Evolutionary conservation across 2,888 invertebrate genomes (phyloP), one percentile per base, ranked within the genome.

Genomic region (Leptogaster cylindrica): DNA sequence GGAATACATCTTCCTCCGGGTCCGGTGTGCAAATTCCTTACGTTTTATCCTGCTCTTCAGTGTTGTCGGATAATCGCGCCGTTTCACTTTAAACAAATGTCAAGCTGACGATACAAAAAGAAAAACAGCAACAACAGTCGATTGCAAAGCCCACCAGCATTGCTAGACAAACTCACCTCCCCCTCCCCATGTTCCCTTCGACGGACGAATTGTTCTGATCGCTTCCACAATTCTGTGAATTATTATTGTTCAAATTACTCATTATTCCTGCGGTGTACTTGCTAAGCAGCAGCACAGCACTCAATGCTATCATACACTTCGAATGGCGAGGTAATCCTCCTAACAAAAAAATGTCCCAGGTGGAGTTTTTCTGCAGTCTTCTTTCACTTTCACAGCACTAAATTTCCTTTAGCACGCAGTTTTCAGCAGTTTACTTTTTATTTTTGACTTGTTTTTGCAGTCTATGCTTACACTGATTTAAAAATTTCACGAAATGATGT

Each of bases 291-390:
- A n/a, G n/a, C n/a, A n/a, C n/a, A 72, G 79, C 78, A 74, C 78
- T 80, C 77, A 80, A 74, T 72, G 80, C 77, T 78, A 80, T 77
- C 80, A 80, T 79, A 76, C 78, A 79, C 75, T 70, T 36, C 6
- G 6, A 23, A n/a, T n/a, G n/a, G n/a, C n/a, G n/a, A n/a, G n/a
- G n/a, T n/a, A n/a, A n/a, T n/a, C n/a, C n/a, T n/a, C n/a, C n/a
- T n/a, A n/a, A n/a, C n/a, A n/a, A n/a, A n/a, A n/a, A n/a, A n/a
- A n/a, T n/a, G n/a, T n/a, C n/a, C n/a, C n/a, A n/a, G n/a, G n/a
- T n/a, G n/a, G n/a, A n/a, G n/a, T n/a, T n/a, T n/a, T n/a, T n/a
- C n/a, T n/a, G n/a, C n/a, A n/a, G n/a, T n/a, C n/a, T n/a, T n/a
- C n/a, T n/a, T n/a, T n/a, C n/a, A n/a, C n/a, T n/a, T n/a, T n/a